phyloP scores from a whole-genome alignment of 2,888 invertebrate species.

The Lamellibrachia columna region DNA sequence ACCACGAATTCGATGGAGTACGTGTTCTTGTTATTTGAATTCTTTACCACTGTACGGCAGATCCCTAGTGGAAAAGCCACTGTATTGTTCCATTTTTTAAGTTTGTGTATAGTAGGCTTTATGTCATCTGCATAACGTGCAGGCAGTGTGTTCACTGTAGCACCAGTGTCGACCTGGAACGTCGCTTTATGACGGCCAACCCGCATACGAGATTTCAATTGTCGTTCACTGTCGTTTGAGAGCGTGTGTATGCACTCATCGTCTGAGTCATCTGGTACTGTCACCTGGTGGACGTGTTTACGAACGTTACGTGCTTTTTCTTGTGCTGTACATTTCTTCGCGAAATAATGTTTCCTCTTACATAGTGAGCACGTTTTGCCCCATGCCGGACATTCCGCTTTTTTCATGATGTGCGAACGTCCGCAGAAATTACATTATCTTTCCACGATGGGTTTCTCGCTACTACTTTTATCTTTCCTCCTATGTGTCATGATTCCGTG shows the following conservation, averaged over 20 bases:
- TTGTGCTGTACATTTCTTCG: conserved; percentile 18
- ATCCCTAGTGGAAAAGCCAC: background rate
- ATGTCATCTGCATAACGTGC: background rate
- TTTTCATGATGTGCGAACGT: background rate
- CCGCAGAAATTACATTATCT: background rate
- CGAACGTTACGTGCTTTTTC: background rate
- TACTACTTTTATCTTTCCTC: background rate
- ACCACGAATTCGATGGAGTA: too few species aligned
- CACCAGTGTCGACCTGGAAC: conserved; percentile 33
- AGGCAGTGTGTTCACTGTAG: conserved; percentile 27
- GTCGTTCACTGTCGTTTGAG: background rate
- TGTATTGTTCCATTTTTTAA: background rate
- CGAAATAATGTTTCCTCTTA: conserved; percentile 23
- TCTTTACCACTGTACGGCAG: background rate
- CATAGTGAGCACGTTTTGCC: conserved; percentile 28
- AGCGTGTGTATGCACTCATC: background rate
- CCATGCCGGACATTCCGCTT: conserved; percentile 26
- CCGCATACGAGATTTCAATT: background rate
- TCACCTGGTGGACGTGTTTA: background rate
- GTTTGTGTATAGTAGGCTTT: background rate
- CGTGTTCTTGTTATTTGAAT: background rate
- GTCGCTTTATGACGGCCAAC: conserved; percentile 14
- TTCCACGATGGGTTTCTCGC: background rate
- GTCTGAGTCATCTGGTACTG: background rate
- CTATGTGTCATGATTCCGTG: background rate